phyloP scores from a whole-genome alignment of 1,140 invertebrate genomes.

The Nebria ingens region DNA sequence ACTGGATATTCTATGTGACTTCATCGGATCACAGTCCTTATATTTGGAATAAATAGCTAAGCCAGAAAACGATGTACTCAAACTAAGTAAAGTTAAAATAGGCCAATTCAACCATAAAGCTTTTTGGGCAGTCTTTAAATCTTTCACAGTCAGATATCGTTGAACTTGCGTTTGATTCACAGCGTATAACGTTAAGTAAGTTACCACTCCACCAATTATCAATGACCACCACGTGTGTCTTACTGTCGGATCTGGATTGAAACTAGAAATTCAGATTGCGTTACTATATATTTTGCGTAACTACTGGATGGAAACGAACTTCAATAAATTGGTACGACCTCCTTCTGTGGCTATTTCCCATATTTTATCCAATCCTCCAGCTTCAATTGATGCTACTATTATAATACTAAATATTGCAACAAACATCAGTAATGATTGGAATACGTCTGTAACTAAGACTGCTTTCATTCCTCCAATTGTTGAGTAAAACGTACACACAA shows the following conservation, averaged over 20 bases:
- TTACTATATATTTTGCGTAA: not conserved
- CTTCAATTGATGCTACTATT: slow-evolving; percentile 51
- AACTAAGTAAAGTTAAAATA: slow-evolving; percentile 53
- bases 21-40: slow-evolving; percentile 61
- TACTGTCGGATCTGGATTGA: slow-evolving; percentile 55
- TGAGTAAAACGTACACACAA: slow-evolving; percentile 78
- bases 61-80: slow-evolving; percentile 64
- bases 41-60: slow-evolving; percentile 70
- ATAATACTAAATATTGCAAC: slow-evolving; percentile 63
- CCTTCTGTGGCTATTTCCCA: slow-evolving; percentile 54
- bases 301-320: slow-evolving; percentile 40
- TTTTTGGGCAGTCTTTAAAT: slow-evolving; percentile 50
- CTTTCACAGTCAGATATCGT: slow-evolving; percentile 64
- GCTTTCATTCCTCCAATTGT: slow-evolving; percentile 83
- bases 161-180: slow-evolving; percentile 84
- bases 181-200: slow-evolving; percentile 65
- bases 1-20: slow-evolving; percentile 39
- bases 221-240: slow-evolving; percentile 67
- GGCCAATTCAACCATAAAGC: slow-evolving; percentile 61
- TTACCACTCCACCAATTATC: slow-evolving; percentile 59
- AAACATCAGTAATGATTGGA: slow-evolving; percentile 73
- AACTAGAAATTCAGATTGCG: slow-evolving; percentile 32
- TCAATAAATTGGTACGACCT: slow-evolving; percentile 55
- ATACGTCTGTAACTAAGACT: slow-evolving; percentile 77
- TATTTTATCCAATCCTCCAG: slow-evolving; percentile 52